Conservation (phyloP, 2,113 vertebrate genomes). For the Cochlearius cochlearius region DNA sequence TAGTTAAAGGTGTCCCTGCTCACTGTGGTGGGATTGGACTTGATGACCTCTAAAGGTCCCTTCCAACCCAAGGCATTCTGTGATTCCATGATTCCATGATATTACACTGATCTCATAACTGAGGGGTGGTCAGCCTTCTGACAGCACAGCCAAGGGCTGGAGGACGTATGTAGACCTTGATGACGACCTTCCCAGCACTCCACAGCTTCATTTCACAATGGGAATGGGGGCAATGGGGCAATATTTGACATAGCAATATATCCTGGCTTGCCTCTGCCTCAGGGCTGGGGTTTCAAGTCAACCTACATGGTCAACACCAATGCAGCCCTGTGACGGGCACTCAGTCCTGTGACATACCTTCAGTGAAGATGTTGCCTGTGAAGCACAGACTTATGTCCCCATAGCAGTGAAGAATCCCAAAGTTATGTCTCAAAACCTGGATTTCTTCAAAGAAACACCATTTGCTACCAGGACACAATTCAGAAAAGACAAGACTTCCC, state of each 20-base stretch:
- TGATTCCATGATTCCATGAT: too few relatives aligned
- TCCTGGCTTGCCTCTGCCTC: not conserved
- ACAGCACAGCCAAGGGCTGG: not conserved
- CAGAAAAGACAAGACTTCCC: not conserved
- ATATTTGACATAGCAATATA: not conserved
- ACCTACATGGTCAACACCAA: rapidly evolving
- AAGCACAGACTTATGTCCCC: not conserved
- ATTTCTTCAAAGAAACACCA: not conserved
- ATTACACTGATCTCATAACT: not conserved
- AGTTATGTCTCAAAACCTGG: not conserved
- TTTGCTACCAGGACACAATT: not conserved
- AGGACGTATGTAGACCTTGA: not conserved
- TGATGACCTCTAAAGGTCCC: too few relatives aligned
- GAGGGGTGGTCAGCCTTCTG: not conserved
- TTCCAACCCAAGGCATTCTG: too few relatives aligned
- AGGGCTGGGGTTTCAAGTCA: not conserved
- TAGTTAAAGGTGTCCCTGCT: too few relatives aligned
- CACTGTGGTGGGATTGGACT: too few relatives aligned
- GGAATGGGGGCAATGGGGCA: not conserved
- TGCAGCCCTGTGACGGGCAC: not conserved
- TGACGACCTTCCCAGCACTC: not conserved
- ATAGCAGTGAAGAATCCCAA: not conserved
- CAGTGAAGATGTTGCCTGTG: not conserved
- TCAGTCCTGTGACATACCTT: not conserved
- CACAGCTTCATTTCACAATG: not conserved